A percentile compares a stretch with the other conserved stretches of the same genome.
Conservation (phyloP, 2,888 invertebrate species). For the Himalopsyche japonica region DNA sequence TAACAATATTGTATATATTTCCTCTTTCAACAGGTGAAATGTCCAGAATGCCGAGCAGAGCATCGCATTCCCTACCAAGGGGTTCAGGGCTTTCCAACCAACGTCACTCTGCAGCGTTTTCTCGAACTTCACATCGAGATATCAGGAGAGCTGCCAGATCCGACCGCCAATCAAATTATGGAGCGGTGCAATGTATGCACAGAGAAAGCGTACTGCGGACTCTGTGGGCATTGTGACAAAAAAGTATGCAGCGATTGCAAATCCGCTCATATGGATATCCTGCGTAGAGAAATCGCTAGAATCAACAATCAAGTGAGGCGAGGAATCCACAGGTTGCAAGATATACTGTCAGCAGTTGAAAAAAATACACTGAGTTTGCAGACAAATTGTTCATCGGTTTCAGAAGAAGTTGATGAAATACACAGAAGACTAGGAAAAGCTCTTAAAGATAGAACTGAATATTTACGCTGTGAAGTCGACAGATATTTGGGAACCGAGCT, state of each 20-base stretch:
- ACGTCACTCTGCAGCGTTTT: conserved; percentile 93
- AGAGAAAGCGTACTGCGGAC: conserved; percentile 84
- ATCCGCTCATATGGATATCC: conserved; percentile 93
- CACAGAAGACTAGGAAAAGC: conserved; percentile 85
- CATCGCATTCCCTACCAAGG: conserved; percentile 96
- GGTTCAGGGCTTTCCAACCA: conserved; percentile 92
- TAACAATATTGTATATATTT: background rate
- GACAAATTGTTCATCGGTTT: conserved; percentile 86
- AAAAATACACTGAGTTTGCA: conserved; percentile 87
- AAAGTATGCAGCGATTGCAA: conserved; percentile 97
- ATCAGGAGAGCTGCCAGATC: conserved; percentile 88
- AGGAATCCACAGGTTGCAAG: conserved; percentile 86
- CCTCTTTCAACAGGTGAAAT: conserved; percentile 74
- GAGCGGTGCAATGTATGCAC: conserved; percentile 92
- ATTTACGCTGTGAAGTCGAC: conserved; percentile 87
- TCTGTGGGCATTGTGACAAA: conserved; percentile 96
- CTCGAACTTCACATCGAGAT: conserved; percentile 93
- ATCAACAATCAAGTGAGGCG: conserved; percentile 88
- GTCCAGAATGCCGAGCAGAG: conserved; percentile 97
- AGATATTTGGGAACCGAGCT: conserved; percentile 88
- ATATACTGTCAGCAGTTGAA: conserved; percentile 80
- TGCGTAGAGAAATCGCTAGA: conserved; percentile 86
- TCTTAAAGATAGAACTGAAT: conserved; percentile 86
- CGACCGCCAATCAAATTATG: conserved; percentile 89
- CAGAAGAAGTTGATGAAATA: conserved; percentile 93